A percentile compares a stretch with the other conserved stretches of the same genome.
These are phyloP conservation scores for Apodemus sylvaticus DNA, from an alignment of 2,113 vertebrate species.

Conservation along the genomic window DNA sequence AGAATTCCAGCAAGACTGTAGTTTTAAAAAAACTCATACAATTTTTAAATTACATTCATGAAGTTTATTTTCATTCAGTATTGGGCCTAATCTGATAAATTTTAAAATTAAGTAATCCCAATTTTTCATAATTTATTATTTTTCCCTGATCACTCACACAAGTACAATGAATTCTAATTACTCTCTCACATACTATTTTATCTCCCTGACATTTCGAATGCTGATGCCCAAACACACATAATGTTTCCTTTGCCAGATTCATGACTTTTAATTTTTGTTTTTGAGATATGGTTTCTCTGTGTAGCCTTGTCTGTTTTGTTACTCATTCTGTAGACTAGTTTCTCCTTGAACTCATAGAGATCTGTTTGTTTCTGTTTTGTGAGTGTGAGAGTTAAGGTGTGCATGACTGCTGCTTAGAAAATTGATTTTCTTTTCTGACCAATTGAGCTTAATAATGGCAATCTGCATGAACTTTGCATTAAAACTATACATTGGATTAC, in stretches of 20 bases:
- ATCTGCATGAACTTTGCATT: not conserved
- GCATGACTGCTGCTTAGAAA: not conserved
- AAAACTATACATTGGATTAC: too few relatives aligned
- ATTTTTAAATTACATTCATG: not conserved
- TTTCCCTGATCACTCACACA: not conserved
- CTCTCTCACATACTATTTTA: too few relatives aligned
- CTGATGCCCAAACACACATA: too few relatives aligned
- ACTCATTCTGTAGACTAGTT: not conserved
- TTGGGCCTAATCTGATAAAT: not conserved
- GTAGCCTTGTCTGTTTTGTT: not conserved
- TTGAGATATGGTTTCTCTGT: not conserved
- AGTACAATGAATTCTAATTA: not conserved
- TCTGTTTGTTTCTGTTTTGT: not conserved
- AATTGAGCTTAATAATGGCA: not conserved
- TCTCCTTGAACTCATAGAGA: not conserved
- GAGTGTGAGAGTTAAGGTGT: not conserved
- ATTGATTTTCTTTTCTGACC: not conserved
- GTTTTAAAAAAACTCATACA: not conserved
- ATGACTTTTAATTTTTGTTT: not conserved
- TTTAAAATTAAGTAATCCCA: constrained; percentile 6
- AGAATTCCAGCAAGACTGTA: not conserved
- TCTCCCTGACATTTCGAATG: too few relatives aligned
- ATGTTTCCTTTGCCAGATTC: not conserved
- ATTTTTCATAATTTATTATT: not conserved
- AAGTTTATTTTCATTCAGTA: not conserved